A percentile compares a stretch with the other conserved stretches of the same genome.
Conservation (phyloP, 64 coral and sea anemone species). For the Orbicella faveolata region DNA sequence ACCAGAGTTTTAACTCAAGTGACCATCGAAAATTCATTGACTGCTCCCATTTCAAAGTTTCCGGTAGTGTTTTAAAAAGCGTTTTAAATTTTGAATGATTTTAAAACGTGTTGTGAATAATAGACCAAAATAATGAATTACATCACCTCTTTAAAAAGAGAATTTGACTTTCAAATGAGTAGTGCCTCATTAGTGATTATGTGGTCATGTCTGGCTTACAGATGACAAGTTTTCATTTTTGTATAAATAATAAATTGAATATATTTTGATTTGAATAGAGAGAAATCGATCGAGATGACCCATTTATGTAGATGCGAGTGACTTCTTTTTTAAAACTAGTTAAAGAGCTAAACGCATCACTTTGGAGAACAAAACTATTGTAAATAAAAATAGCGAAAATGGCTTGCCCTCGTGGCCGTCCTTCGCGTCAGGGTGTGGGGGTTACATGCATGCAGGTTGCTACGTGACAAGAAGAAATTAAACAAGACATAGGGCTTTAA, state of each 20-base stretch:
- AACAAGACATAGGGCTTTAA: too few relatives aligned
- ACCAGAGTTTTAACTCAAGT: neutral
- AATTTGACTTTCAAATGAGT: conserved; percentile 44
- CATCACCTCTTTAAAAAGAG: neutral
- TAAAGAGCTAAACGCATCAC: too few relatives aligned
- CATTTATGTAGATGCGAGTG: too few relatives aligned
- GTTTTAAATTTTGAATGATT: conserved; percentile 17
- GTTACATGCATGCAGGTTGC: too few relatives aligned
- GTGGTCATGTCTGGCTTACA: neutral
- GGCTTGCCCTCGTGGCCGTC: too few relatives aligned
- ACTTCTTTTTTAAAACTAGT: too few relatives aligned
- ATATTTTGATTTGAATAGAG: too few relatives aligned
- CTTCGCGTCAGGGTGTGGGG: too few relatives aligned
- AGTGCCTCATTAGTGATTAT: neutral
- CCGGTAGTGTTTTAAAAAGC: neutral
- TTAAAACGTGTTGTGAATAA: neutral
- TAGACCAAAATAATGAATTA: conserved; percentile 36
- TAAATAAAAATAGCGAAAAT: too few relatives aligned
- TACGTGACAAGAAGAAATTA: too few relatives aligned
- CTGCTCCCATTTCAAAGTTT: neutral
- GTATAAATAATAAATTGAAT: neutral
- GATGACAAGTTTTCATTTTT: neutral
- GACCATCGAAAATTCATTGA: neutral
- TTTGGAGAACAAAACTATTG: too few relatives aligned
- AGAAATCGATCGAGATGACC: too few relatives aligned